Base-by-base conservation (phyloP, 2,113 vertebrate genomes). In the Origma solitaria region DNA sequence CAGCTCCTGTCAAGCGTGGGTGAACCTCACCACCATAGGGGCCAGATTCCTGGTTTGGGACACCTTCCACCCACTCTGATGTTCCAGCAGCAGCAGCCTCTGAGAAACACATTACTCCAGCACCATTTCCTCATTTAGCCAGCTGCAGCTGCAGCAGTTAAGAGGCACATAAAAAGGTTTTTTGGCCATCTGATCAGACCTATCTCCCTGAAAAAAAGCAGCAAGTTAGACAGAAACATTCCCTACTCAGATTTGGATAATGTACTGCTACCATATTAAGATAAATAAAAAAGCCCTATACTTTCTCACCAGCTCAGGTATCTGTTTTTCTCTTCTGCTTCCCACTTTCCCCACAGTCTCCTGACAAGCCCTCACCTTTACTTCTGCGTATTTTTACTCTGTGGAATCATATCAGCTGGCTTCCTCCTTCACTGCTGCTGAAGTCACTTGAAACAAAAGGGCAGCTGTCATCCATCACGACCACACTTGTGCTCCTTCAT, bases 331-430 rank as follows among this genome's bases (percentile, higher is more conserved):
- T 68, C 12, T 66, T 51, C 40, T 78, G 37, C 58, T 73, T 79
- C 17, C 25, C 25, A 58, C 61, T 50, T 73, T 56, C 47, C 56
- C 24, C 21, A 30, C 25, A 56, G 7, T n/a, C 19, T 91, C 7
- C 40, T 80, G 69, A 68, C 27, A 88, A 93, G 54, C 27, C n/a
- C 58, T 77, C 54, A 84, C 45, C 64, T 89, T 42, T 50, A 62
- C 18, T 68, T 60, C 16, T 58, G 11, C 16, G 10, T 42, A 51
- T 57, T 77, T 83, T 79, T 83, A 54, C 19, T 65, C 17, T 25
- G 44, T 12, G 61, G 54, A 77, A 68, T 79, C n/a, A 13, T 22
- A 56, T 22, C 38, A 73, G 47, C 44, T 57, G n/a, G n/a, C 23
- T 77, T 77, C 25, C 30, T 37, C 12, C 28, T 84, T 33, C 2